Base-by-base conservation (phyloP, 1,140 invertebrate species). In the Apolygus lucorum region DNA sequence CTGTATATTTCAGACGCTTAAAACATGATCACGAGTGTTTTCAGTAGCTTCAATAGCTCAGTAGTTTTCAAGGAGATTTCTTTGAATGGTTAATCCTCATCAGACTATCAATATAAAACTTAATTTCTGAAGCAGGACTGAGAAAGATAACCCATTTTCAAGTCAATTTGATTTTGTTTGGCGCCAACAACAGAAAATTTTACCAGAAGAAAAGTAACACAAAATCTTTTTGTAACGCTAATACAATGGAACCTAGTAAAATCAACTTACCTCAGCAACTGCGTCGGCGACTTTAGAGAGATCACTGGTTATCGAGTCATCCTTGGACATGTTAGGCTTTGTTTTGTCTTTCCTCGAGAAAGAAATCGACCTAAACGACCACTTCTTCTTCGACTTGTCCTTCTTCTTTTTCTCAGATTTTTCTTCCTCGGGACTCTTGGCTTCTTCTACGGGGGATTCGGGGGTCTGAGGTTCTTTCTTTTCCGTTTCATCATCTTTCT, bases 301-400 rank as follows among this genome's bases (percentile, higher is more conserved):
- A 68, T 82, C 79, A 73, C 79, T 79, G 73, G 81, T 80, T 74
- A 81, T 81, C 63, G 70, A 69, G 26, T 73, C 72, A 1, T 73
- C 72, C 68, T 69, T 73, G 72, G 67, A 67, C 54, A 73, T 52
- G 77, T 74, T 83, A 82, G 89, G 89, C 79, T 91, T 92, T 72
- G 84, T 87, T 81, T 91, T 92, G 75, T 92, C 90, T 78, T 91
- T 91, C 79, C 87, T 89, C 76, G 87, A 87, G 78, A 92, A 92
- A 75, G 88, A 90, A 79, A 92, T 89, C 75, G 85, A 89, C 76
- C 90, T 86, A 81, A 91, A 88, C 72, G 89, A 91, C 89, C 89
- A 91, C 81, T 91, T 91, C 84, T 90, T 91, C 83, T 90, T 92
- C 28, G 87, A 86, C 82, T 89, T 89, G 73, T 90, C 88, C 78